Base-by-base conservation (phyloP, 2,888 invertebrate genomes). In the Drosophila meridionalis region DNA sequence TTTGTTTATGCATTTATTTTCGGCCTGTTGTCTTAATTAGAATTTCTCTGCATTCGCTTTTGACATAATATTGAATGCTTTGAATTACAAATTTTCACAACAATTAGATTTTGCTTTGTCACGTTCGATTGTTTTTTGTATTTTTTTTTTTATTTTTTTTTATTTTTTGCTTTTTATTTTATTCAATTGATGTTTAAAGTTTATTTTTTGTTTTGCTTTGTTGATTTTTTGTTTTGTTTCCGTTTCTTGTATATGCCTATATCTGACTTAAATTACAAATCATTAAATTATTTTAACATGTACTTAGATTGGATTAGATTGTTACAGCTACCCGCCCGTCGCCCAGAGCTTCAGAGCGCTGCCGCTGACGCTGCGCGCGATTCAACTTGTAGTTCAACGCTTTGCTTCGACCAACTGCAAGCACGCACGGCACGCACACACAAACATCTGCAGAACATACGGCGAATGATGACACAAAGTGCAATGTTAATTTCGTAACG, bases 321-420 rank as follows among this genome's bases (percentile, higher is more conserved):
- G 89, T 90, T 87, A 87, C 86, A 90, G 90, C 87, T 90, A 87
- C 90, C 90, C 87, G 89, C 90, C 87, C 89, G 70, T 86, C 77
- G 84, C 78, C 89, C 74, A 76, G 73, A 86, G 82, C 82, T 87
- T 69, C 67, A 77, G 76, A 79, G 69, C 78, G 64, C 64, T 69
- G 70, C 88, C 81, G 76, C 60, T 69, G 70, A 80, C 81, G 73
- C 53, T 74, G 68, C 74, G 74, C 70, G 68, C 82, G 63, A 76
- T 80, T 78, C 61, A 79, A 83, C 87, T 83, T 86, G 57, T 76
- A 86, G 89, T 87, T 87, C 53, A 72, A 89, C 87, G 89, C 89
- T 62, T 71, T 74, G 83, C 88, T 85, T 89, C 82, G 82, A 77
- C 82, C 69, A 77, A 66, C 69, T 67, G 42, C 45, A 57, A 28